Base-by-base conservation (phyloP, 1,140 invertebrate species). In the Drosophila pseudoobscura region DNA sequence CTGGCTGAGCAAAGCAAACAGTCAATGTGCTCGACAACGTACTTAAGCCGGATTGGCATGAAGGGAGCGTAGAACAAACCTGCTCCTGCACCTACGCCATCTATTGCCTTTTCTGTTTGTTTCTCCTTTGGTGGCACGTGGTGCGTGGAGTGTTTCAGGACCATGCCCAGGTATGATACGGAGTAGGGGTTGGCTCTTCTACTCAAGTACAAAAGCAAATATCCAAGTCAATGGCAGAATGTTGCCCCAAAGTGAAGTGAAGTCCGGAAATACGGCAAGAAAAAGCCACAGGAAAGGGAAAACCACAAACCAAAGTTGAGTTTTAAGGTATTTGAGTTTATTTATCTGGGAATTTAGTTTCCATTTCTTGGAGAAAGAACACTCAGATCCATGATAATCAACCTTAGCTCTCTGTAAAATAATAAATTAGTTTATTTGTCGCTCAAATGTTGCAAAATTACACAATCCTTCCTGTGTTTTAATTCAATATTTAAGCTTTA, bases 131-230 rank as follows among this genome's bases (percentile, higher is more conserved):
- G 55, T 43, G 66, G 51, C 64, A 59, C 64, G 64, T 70, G 68
- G 64, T 70, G 68, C 68, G 53, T 71, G 53, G 13, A 69, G 65
- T 31, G 31, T 8, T 8, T 9, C 8, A 31, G 31, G 31, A 31
- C 8, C 8, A 31, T 7, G 29, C 7, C 31, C 31, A 31, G 26
- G 13, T 45, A 26, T 17, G 13, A 54, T 43, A 35, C 31, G 53
- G 52, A 8, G 24, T 35, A 17, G 9, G 35, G 3, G 11, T 11
- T 5, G 4, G 4, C 11, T 3, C 47, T 52, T 68, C 17, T 41
- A 46, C 26, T 57, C 56, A 68, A 61, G 72, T 75, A 72, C 51
- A 57, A 76, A 70, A 50, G 73, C 20, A 76, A 76, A 76, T 70
- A 76, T 58, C 17, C 20, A 53, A 76, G 63, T 75, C 56, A 77